Evolutionary conservation across 2,888 invertebrate species (phyloP).

Genomic region (Drosophila yooni): DNA sequence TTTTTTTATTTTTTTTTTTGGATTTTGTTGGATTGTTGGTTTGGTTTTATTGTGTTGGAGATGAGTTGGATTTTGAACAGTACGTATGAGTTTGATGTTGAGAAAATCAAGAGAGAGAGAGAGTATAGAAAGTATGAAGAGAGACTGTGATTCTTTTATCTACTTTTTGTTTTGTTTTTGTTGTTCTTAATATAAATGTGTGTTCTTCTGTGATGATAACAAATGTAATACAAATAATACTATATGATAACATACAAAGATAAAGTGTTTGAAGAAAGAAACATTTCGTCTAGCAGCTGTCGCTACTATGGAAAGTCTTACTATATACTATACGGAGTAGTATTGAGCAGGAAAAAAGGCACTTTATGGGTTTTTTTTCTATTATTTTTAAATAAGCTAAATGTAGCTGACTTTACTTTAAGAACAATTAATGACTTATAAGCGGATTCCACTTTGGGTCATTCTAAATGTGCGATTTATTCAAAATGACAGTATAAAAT

Average conservation of each 20-base stretch:
- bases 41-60: slow-evolving; percentile 39
- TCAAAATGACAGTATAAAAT: neutral
- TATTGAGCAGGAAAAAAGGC: slow-evolving; percentile 30
- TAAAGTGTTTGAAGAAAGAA: neutral
- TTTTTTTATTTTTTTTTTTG: slow-evolving; percentile 21
- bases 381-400: slow-evolving; percentile 1
- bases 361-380: slow-evolving; percentile 11
- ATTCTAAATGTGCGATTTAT: neutral
- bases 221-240: slow-evolving; percentile 26
- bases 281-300: slow-evolving; percentile 12
- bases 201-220: slow-evolving; percentile 17
- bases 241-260: slow-evolving; percentile 16
- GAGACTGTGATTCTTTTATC: slow-evolving; percentile 24
- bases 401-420: slow-evolving; percentile 23
- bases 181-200: slow-evolving; percentile 5
- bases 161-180: neutral
- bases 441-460: slow-evolving; percentile 18
- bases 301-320: slow-evolving; percentile 5
- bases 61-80: slow-evolving; percentile 30
- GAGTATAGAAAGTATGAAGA: slow-evolving; percentile 50
- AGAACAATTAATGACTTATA: neutral
- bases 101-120: slow-evolving; percentile 57
- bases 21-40: slow-evolving; percentile 28
- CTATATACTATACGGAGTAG: neutral
- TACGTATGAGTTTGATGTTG: slow-evolving; percentile 47